Conservation (phyloP, 1,140 invertebrate species). For the Onthophagus taurus region DNA sequence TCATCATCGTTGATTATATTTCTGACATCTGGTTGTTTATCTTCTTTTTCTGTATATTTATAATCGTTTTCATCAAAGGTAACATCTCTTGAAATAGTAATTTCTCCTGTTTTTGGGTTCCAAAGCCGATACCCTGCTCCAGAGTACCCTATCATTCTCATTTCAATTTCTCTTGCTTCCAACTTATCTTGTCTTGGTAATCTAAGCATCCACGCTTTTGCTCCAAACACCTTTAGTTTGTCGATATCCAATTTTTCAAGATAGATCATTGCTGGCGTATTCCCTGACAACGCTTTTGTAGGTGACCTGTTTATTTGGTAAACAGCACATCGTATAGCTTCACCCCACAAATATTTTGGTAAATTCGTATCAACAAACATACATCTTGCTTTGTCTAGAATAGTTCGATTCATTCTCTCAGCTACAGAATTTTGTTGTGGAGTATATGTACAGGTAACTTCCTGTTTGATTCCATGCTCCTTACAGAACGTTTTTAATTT, state of each 20-base stretch:
- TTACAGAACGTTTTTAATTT: too few relatives aligned
- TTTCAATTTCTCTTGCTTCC: slow-evolving; percentile 3
- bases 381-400: slow-evolving; percentile 18
- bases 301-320: slow-evolving; percentile 27
- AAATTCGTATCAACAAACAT: slow-evolving; percentile 22
- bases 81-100: slow-evolving; percentile 22
- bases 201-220: slow-evolving; percentile 3
- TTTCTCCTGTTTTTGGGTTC: slow-evolving; percentile 17
- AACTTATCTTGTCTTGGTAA: slow-evolving; percentile 15
- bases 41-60: background rate
- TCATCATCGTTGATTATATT: background rate
- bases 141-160: slow-evolving; percentile 22
- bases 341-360: slow-evolving; percentile 24
- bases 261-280: background rate
- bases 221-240: slow-evolving; percentile 13
- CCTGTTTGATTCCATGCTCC: too few relatives aligned
- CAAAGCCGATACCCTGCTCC: slow-evolving; percentile 25
- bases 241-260: background rate
- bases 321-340: slow-evolving; percentile 22
- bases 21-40: background rate
- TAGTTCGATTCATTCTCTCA: slow-evolving; percentile 17
- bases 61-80: slow-evolving; percentile 16
- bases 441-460: slow-evolving; percentile 18
- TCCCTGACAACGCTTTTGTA: background rate
- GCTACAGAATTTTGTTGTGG: slow-evolving; percentile 25